Base-by-base conservation (phyloP, 2,797 vertebrate genomes). In the Cercopithecus neglectus region DNA sequence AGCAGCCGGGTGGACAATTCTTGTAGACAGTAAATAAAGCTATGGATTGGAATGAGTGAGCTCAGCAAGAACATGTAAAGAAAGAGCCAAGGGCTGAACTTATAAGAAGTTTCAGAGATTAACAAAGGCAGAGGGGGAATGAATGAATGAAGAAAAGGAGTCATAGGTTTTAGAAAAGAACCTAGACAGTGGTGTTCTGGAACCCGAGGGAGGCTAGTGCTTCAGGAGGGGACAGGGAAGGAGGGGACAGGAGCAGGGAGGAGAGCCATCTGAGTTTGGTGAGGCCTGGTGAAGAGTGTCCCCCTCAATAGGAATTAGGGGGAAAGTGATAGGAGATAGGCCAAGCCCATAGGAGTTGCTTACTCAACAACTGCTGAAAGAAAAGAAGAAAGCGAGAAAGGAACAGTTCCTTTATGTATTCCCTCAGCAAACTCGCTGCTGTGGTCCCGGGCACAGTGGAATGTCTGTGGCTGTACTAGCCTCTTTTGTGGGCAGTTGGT, bases 371-470 rank as follows among this genome's bases (percentile, higher is more conserved):
- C 16, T 44, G 28, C n/a, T 17, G 14, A n/a, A 72, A 74, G 57
- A 7, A 28, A 59, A 19, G 61, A 46, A 64, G 78, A 2, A 30
- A 59, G 21, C 3, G 7, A 33, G 72, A 55, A 46, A 48, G 67
- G 76, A 39, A 16, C 3, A 5, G 13, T 41, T 87, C 12, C 0
- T 30, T 4, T 1, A 0, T 50, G 46, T 13, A 9, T 24, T 4
- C 53, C 75, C 59, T 36, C 78, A 7, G 13, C 76, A 57, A 28
- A 33, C 70, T 48, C 0, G 5, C 53, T 13, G 61, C 75, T 26
- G 44, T 12, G 85, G 33, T 70, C 74, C 53, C 5, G 28, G 19
- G 50, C 87, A 1, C 67, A 5, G 13, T n/a, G 90, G 24, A 8
- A 24, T 6, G 30, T 46, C 87, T 41, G 72, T 24, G 81, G 64